phyloP scores from a whole-genome alignment of 2,113 vertebrate species.

The Poeciliopsis turrubarensis region DNA sequence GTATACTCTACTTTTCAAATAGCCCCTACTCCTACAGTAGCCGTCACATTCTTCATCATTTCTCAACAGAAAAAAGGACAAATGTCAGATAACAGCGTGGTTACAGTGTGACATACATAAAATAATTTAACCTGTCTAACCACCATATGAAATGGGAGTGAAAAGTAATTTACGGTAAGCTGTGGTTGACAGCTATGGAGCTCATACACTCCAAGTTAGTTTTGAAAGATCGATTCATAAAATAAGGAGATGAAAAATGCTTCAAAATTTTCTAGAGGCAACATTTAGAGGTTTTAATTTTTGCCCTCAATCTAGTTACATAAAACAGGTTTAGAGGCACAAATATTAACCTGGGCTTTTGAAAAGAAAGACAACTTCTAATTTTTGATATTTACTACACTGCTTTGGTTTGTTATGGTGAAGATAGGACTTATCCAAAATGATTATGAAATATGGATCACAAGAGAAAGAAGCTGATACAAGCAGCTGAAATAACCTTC shows the following conservation, averaged over 20 bases:
- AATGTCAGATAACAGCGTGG: constrained; percentile 66
- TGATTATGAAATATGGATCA: no score
- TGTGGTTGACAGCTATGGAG: constrained; percentile 43
- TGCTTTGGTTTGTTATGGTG: no score
- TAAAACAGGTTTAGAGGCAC: no score
- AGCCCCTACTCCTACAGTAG: constrained; percentile 45
- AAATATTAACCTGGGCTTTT: no score
- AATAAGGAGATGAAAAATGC: background rate
- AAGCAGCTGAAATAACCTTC: no score
- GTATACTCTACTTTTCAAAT: constrained; percentile 49
- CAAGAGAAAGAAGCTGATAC: no score
- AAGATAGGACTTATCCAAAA: no score
- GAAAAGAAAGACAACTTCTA: no score
- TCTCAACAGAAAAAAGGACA: constrained; percentile 71
- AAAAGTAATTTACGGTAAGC: constrained; percentile 65
- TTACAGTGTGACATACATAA: constrained; percentile 65
- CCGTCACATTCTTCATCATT: constrained; percentile 65
- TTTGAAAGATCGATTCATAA: constrained; percentile 10
- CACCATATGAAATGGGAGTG: constrained; percentile 59
- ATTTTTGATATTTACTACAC: no score
- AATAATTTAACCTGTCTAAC: constrained; percentile 59
- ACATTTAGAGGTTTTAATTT: no score
- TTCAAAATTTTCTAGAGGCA: background rate
- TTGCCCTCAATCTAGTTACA: no score
- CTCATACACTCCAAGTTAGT: constrained; percentile 52